Percentiles rank a stretch among this genome's conserved stretches.
These are phyloP conservation scores for Bagarius yarrelli DNA, from an alignment of 2,113 vertebrate genomes.

Conservation along the genomic window DNA sequence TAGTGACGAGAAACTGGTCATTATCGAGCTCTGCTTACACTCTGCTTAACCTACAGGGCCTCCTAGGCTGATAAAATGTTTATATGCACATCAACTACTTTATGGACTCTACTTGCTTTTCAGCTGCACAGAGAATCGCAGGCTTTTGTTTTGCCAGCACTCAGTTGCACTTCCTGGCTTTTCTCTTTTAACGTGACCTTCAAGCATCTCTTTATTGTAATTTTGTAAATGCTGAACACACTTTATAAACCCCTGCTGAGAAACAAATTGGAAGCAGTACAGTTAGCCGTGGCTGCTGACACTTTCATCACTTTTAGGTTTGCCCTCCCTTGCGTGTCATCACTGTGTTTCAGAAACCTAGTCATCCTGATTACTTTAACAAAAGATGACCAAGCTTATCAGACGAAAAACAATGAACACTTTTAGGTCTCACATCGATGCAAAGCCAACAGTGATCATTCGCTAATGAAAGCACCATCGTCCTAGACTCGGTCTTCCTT, in stretches of 20 bases:
- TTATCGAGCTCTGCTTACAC: constrained; percentile 43
- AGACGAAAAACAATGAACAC: constrained; percentile 7
- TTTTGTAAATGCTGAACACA: constrained; percentile 26
- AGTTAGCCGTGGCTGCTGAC: constrained; percentile 21
- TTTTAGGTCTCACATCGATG: background rate
- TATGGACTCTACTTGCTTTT: constrained; percentile 71
- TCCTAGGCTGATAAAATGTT: constrained; percentile 73
- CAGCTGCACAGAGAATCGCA: constrained; percentile 69
- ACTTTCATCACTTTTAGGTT: constrained; percentile 15
- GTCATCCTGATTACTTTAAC: background rate
- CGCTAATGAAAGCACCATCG: constrained; percentile 62
- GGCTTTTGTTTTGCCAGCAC: constrained; percentile 42
- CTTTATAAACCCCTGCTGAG: constrained; percentile 27
- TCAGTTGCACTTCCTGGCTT: constrained; percentile 17
- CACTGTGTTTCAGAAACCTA: constrained; percentile 35
- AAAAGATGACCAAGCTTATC: background rate
- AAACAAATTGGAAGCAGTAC: constrained; percentile 26
- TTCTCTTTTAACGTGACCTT: constrained; percentile 35
- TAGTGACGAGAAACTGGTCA: constrained; percentile 27
- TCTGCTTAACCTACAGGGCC: constrained; percentile 69
- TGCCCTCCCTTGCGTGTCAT: constrained; percentile 6
- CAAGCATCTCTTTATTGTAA: background rate
- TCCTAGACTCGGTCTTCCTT: constrained; percentile 64
- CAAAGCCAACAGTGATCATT: constrained; percentile 65
- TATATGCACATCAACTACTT: constrained; percentile 76